Evolutionary conservation across 92 coral and sea anemone species (phyloP), one percentile per base, ranked within the genome.

Genomic region (Diadumene lineata): DNA sequence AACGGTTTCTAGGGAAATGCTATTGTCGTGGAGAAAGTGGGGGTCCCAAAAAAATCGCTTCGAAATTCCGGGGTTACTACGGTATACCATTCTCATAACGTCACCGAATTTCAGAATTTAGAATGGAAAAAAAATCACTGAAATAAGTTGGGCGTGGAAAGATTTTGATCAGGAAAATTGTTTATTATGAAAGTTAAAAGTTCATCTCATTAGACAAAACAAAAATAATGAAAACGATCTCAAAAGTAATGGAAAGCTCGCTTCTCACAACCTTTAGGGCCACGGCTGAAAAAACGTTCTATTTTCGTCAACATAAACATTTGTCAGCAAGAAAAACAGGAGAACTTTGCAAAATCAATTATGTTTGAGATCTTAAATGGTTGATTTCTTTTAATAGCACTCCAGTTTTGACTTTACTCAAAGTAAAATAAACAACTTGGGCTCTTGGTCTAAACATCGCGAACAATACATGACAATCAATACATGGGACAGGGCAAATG

Each of bases 381-480:
- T 62, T 62, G 9, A 60, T 48, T 21, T 46, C 79, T 63, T 60
- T 74, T 60, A 38, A 67, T 67, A 60, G 79, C 57, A 72, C 66
- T 28, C 65, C 15, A 4, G 43, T 43, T 22, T 7, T 64, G 43
- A 64, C 69, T 64, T n/a, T 11, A 23, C 3, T 16, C 22, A 13
- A 46, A 57, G 62, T 48, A 66, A 33, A 76, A 76, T n/a, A 61
- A 76, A 61, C 56, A 61, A 23, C 51, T 18, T 21, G 55, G 67
- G 51, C 81, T 66, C 73, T 76, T 64, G 69, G 53, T 18, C 64
- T 44, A 46, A 76, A 76, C 53, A 76, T 23, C 24, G 73, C 55
- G 66, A 76, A 78, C 74, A 78, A 78, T 67, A 43, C 50, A 43
- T 68, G 82, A 50, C 82, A 78, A 31, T 78, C 72, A 68, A 16